A percentile compares a stretch with the other conserved stretches of the same genome.
Conservation (phyloP, 2,888 invertebrate species). For the Panorpa germanica region DNA sequence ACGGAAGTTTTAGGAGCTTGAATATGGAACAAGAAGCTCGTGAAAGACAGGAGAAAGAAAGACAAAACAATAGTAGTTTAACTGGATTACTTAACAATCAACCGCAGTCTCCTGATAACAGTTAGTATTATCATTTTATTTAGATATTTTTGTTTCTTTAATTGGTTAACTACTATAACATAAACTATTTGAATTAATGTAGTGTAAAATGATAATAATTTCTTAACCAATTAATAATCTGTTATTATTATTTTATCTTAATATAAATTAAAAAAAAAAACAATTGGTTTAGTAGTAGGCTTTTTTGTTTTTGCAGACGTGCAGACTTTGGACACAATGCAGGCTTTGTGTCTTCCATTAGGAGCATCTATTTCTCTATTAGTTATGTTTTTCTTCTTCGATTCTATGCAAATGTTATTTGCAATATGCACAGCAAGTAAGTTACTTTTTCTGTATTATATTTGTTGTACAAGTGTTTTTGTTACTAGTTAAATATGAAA, state of each 20-base stretch:
- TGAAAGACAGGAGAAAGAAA: slow-evolving; percentile 59
- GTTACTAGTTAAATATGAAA: slow-evolving; percentile 4
- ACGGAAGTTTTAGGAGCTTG: slow-evolving; percentile 90
- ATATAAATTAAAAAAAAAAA: not conserved
- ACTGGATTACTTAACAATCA: slow-evolving; percentile 24
- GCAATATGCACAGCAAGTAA: slow-evolving; percentile 94
- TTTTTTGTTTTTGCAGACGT: slow-evolving; percentile 34
- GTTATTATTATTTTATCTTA: not conserved
- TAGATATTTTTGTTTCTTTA: not conserved
- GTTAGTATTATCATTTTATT: slow-evolving; percentile 19
- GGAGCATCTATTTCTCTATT: slow-evolving; percentile 91
- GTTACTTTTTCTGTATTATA: slow-evolving; percentile 22
- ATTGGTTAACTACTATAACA: not conserved
- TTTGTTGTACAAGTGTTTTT: not conserved
- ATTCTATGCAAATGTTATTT: slow-evolving; percentile 93
- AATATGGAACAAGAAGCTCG: slow-evolving; percentile 93
- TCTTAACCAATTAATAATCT: too few relatives aligned
- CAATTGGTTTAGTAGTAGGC: slow-evolving; percentile 4
- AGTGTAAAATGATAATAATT: not conserved
- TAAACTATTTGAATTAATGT: not conserved
- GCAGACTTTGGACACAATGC: slow-evolving; percentile 91
- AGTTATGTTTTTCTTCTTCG: slow-evolving; percentile 98
- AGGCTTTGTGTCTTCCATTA: slow-evolving; percentile 87
- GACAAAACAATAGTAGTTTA: slow-evolving; percentile 38
- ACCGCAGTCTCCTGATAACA: slow-evolving; percentile 25